Conservation (phyloP, 2,113 vertebrate species). For the pig (Sus scrofa) region DNA sequence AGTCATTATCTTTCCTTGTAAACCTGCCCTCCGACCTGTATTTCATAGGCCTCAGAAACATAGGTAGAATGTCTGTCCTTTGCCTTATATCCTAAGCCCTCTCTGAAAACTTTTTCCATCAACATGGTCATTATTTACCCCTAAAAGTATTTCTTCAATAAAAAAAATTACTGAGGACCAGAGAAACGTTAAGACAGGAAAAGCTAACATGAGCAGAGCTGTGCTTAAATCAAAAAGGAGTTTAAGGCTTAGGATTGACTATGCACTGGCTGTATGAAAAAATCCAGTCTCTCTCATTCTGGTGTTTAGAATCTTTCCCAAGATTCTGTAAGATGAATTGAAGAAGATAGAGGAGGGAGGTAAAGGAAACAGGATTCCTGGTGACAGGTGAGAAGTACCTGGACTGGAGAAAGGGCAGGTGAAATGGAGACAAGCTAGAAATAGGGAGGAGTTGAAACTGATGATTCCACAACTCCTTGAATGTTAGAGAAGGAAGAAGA, state of each 20-base stretch:
- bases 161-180: neutral
- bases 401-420: neutral
- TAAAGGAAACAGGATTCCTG: neutral
- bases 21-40: neutral
- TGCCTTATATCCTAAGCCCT: neutral
- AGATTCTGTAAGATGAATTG: neutral
- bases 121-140: neutral
- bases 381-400: neutral
- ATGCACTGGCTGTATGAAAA: neutral
- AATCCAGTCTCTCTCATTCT: neutral
- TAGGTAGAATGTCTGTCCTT: neutral
- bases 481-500: neutral
- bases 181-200: neutral
- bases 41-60: neutral
- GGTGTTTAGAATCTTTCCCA: neutral
- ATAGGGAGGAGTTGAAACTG: neutral
- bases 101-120: neutral
- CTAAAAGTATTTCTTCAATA: neutral
- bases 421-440: neutral
- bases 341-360: neutral
- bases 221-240: neutral
- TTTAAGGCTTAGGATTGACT: neutral
- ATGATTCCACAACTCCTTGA: neutral
- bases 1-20: neutral
- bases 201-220: neutral